Conservation (phyloP, 2,113 vertebrate species). For the Emydura subglobosa region DNA sequence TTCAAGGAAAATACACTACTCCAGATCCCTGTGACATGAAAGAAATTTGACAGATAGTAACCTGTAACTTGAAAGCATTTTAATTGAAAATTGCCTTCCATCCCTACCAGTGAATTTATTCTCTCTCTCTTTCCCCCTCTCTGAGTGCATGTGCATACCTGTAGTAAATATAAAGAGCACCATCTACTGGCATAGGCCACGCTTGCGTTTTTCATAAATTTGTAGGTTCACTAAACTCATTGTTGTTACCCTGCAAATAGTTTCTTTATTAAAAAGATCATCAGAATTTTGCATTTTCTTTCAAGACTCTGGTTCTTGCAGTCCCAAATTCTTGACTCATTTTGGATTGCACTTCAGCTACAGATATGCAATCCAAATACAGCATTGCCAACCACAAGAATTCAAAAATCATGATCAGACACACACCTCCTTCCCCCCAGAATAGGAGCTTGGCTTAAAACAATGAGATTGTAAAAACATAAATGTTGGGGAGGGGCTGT, state of each 20-base stretch:
- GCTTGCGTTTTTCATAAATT: not conserved
- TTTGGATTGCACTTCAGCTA: not conserved
- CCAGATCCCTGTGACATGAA: constrained; percentile 69
- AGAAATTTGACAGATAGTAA: constrained; percentile 4
- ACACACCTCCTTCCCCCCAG: not conserved
- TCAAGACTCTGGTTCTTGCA: not conserved
- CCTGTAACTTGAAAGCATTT: not conserved
- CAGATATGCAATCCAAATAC: not conserved
- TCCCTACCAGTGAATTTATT: not conserved
- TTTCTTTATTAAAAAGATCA: not conserved
- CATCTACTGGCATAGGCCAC: not conserved
- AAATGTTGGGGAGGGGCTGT: not conserved
- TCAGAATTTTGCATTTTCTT: not conserved
- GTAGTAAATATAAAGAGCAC: not conserved
- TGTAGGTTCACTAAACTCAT: not conserved
- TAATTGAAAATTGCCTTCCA: not conserved
- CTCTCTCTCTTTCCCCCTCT: not conserved
- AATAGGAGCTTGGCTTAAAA: not conserved
- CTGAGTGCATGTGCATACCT: not conserved
- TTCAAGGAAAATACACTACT: constrained; percentile 80
- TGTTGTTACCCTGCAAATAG: not conserved
- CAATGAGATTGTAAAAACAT: not conserved
- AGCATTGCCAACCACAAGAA: not conserved
- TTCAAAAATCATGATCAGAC: not conserved
- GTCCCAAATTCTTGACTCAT: not conserved